Conservation (phyloP, 1,140 invertebrate species). For the Drosophila ohnishii region DNA sequence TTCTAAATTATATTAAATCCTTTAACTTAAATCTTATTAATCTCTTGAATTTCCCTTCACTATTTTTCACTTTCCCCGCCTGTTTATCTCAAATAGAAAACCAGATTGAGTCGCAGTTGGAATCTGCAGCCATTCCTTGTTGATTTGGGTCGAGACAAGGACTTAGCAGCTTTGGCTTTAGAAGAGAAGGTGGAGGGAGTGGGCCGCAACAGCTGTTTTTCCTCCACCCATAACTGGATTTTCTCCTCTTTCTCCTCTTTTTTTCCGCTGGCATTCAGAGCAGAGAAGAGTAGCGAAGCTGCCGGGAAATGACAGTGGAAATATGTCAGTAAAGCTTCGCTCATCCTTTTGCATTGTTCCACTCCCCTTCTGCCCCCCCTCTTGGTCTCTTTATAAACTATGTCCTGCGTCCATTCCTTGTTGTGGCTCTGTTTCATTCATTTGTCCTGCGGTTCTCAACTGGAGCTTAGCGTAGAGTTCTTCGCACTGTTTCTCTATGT, state of each 20-base stretch:
- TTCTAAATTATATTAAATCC: too few relatives aligned
- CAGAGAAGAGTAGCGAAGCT: neutral
- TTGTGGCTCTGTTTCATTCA: constrained; percentile 66
- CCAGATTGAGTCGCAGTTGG: constrained; percentile 30
- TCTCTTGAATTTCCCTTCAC: neutral
- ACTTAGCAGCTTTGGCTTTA: constrained; percentile 66
- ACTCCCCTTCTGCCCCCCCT: neutral
- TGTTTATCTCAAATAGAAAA: constrained; percentile 19
- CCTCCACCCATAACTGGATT: neutral
- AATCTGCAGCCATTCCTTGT: constrained; percentile 30
- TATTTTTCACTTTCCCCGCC: constrained; percentile 2
- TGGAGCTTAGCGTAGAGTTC: constrained; percentile 53
- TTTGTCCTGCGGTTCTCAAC: constrained; percentile 71
- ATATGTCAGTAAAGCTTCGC: constrained; percentile 63
- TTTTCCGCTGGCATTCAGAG: constrained; percentile 22
- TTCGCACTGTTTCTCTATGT: constrained; percentile 24
- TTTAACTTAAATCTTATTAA: neutral
- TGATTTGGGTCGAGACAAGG: constrained; percentile 76
- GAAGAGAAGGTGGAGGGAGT: neutral
- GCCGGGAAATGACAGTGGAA: constrained; percentile 68
- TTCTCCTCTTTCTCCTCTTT: constrained; percentile 1
- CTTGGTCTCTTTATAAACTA: constrained; percentile 8
- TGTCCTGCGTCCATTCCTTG: constrained; percentile 19
- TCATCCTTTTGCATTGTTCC: constrained; percentile 49
- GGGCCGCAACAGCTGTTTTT: constrained; percentile 31